A percentile compares a stretch with the other conserved stretches of the same genome.
Evolutionary conservation across 2,888 invertebrate species (phyloP).

Genomic region (Ophion ellenae): DNA sequence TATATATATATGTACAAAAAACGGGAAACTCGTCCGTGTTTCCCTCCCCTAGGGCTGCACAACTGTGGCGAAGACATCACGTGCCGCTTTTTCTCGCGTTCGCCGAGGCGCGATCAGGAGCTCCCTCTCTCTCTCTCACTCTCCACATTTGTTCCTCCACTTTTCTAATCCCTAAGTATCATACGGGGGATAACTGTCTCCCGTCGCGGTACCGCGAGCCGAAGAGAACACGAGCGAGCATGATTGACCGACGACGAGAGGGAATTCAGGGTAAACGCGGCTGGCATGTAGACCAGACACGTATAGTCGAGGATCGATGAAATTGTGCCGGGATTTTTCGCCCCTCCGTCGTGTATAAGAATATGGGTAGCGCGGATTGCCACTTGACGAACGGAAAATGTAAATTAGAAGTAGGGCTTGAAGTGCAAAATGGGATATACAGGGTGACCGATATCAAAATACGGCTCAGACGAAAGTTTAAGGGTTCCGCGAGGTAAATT

Average conservation of each 20-base stretch:
- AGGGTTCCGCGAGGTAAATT: too few species aligned
- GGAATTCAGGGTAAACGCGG: slow-evolving; percentile 6
- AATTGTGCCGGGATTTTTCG: background rate
- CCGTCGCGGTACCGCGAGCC: background rate
- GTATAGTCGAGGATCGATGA: background rate
- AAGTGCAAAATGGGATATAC: background rate
- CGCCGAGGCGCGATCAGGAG: background rate
- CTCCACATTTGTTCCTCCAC: slow-evolving; percentile 43
- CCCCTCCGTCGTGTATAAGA: too few species aligned
- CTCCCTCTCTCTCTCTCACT: background rate
- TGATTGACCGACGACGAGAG: slow-evolving; percentile 26
- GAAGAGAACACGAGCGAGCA: slow-evolving; percentile 12
- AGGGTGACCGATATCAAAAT: too few species aligned
- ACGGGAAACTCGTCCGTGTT: slow-evolving; percentile 29
- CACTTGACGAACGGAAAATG: too few species aligned
- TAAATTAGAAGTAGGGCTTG: too few species aligned
- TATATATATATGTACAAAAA: slow-evolving; percentile 40
- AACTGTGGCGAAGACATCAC: slow-evolving; percentile 62
- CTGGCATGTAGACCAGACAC: background rate
- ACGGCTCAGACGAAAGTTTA: too few species aligned
- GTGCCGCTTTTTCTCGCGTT: slow-evolving; percentile 21
- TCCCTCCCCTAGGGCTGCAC: slow-evolving; percentile 46
- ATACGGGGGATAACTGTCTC: slow-evolving; percentile 38
- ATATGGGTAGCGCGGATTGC: too few species aligned
- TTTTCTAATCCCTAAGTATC: slow-evolving; percentile 52